A percentile compares a stretch with the other conserved stretches of the same genome.
Conservation (phyloP, 2,797 vertebrate species). For the Acestrorhynchus altus region DNA sequence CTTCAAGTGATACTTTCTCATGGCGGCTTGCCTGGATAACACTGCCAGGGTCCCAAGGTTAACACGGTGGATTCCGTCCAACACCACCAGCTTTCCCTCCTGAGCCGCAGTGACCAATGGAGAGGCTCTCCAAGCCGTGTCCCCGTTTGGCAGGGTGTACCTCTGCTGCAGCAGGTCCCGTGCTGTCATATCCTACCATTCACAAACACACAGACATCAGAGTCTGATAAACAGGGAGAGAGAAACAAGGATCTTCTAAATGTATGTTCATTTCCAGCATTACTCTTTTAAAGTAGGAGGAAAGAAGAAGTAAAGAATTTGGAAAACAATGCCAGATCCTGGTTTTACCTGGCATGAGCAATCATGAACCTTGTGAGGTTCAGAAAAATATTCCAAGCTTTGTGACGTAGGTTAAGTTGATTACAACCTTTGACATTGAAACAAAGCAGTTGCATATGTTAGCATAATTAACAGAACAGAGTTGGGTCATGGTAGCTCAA, state of each 20-base stretch:
- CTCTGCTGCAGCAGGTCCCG: constrained; percentile 95
- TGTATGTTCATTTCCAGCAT: too few relatives aligned
- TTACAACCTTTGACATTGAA: too few relatives aligned
- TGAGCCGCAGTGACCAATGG: constrained; percentile 90
- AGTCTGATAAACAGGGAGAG: constrained; percentile 5
- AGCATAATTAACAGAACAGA: neutral
- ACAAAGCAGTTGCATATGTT: neutral
- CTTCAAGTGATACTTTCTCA: neutral
- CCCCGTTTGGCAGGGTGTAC: constrained; percentile 92
- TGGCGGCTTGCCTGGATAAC: constrained; percentile 85
- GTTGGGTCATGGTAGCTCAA: neutral
- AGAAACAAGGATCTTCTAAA: too few relatives aligned
- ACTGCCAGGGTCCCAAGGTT: constrained; percentile 92
- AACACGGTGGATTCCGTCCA: constrained; percentile 94
- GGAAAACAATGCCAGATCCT: too few relatives aligned
- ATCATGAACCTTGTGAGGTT: too few relatives aligned
- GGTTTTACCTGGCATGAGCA: too few relatives aligned
- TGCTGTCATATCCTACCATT: constrained; percentile 91
- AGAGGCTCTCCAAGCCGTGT: constrained; percentile 93
- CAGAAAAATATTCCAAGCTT: too few relatives aligned
- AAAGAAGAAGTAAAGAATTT: too few relatives aligned
- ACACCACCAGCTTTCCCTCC: constrained; percentile 90
- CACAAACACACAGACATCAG: neutral
- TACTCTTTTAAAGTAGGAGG: too few relatives aligned
- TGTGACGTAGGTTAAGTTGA: too few relatives aligned